Base-by-base conservation (phyloP, 2,797 vertebrate genomes). In the Coregonus sp. region DNA sequence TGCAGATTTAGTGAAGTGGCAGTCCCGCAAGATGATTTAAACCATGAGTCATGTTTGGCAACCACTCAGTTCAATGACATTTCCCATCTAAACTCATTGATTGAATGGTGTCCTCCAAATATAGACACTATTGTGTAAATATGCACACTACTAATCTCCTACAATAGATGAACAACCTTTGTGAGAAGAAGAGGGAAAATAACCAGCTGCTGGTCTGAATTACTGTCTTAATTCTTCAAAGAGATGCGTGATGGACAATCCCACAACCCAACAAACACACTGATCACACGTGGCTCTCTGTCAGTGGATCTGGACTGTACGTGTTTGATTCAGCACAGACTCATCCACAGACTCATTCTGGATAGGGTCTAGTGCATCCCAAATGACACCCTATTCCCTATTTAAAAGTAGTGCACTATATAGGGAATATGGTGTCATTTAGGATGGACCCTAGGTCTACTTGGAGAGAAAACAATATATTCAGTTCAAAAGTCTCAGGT, bases 171-270 rank as follows among this genome's bases (percentile, higher is more conserved):
- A 88, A 87, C 83, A 88, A 81, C 75, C 78, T 70, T 79, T 85
- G 40, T 47, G 40, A 52, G 81, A 79, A 69, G 78, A 69, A 75
- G 33, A 88, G 82, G 78, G 78, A 87, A 92, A 88, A 88, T 80
- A 89, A 86, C 86, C 86, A 86, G 80, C 83, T 79, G 86, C 86
- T 89, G 87, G 83, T 84, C 89, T 93, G 87, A 92, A 93, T 93
- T 87, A 90, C 79, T 86, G 90, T 91, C 89, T 91, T 82, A 91
- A 81, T 90, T 89, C 85, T 83, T 87, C 74, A 80, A 90, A 89
- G 87, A 90, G 86, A 86, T 84, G 81, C 69, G 80, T 90, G 91
- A 91, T 86, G 84, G 89, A 92, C 92, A 89, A 69, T 81, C 84
- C 88, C 83, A 89, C 84, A 88, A 84, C 37, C 80, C 77, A 83